These are phyloP conservation scores for Synergus japonicus DNA, from an alignment of 2,888 invertebrate species.

Conservation along the genomic window DNA sequence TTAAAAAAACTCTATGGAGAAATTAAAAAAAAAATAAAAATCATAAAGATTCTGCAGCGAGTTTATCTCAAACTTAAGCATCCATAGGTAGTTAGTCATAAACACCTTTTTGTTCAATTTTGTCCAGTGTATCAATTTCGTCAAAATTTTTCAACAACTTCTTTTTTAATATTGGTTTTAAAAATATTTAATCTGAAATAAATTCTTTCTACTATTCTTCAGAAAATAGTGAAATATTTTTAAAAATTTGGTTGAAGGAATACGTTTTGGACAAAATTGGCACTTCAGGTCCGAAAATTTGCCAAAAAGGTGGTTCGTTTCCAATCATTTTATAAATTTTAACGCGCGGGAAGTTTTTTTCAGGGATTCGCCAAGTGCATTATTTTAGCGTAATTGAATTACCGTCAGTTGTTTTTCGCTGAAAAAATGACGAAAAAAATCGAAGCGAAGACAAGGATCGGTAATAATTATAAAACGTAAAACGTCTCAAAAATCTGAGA, in stretches of 20 bases:
- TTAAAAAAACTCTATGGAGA: background rate
- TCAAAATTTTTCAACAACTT: background rate
- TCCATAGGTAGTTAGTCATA: constrained; percentile 14
- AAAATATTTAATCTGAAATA: too few species aligned
- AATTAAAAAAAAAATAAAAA: background rate
- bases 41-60: constrained; percentile 13
- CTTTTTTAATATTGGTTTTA: background rate
- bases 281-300: background rate
- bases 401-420: background rate
- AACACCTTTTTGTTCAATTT: constrained; percentile 23
- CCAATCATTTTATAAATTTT: background rate
- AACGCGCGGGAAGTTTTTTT: background rate
- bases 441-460: background rate
- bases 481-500: background rate
- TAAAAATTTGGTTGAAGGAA: background rate
- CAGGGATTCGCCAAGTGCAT: constrained; percentile 36
- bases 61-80: constrained; percentile 7
- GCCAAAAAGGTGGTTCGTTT: constrained; percentile 22
- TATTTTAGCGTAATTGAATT: constrained; percentile 26
- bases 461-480: constrained; percentile 8
- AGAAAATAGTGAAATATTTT: background rate
- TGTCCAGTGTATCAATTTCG: background rate
- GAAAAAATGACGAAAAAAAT: background rate
- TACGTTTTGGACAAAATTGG: background rate
- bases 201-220: background rate